Percentiles rank a stretch among this genome's conserved stretches.
Conservation (phyloP, 1,140 invertebrate species). For the Telenomus remus region DNA sequence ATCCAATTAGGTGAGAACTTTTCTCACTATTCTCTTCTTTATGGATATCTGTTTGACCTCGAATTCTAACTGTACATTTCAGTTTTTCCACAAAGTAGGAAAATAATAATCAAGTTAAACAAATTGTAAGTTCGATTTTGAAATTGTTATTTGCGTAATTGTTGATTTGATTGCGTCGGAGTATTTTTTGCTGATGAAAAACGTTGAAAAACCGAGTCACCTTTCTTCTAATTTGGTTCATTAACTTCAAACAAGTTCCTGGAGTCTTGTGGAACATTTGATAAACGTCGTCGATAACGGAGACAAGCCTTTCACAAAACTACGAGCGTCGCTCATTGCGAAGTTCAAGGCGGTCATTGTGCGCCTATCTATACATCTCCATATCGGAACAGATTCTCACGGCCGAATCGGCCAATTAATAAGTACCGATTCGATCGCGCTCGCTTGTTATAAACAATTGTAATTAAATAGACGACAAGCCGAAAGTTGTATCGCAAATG, state of each 20-base stretch:
- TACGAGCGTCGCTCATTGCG: slow-evolving; percentile 18
- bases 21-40: slow-evolving; percentile 5
- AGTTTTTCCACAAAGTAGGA: neutral
- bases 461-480: neutral
- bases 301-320: slow-evolving; percentile 38
- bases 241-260: slow-evolving; percentile 46
- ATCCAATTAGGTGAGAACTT: slow-evolving; percentile 6
- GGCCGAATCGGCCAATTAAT: slow-evolving; percentile 33
- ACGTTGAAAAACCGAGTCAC: slow-evolving; percentile 10
- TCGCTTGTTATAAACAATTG: too few relatives aligned
- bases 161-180: too few relatives aligned
- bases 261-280: slow-evolving; percentile 25
- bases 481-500: neutral
- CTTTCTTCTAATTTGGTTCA: slow-evolving; percentile 44
- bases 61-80: neutral
- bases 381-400: slow-evolving; percentile 24
- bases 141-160: too few relatives aligned
- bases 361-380: slow-evolving; percentile 24
- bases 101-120: neutral
- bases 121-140: too few relatives aligned
- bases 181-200: neutral
- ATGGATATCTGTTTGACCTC: slow-evolving; percentile 4
- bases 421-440: slow-evolving; percentile 7
- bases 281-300: slow-evolving; percentile 43
- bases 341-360: slow-evolving; percentile 48